A percentile compares a stretch with the other conserved stretches of the same genome.
Evolutionary conservation across 2,888 invertebrate species (phyloP).

Genomic region (Acrobasis suavella): DNA sequence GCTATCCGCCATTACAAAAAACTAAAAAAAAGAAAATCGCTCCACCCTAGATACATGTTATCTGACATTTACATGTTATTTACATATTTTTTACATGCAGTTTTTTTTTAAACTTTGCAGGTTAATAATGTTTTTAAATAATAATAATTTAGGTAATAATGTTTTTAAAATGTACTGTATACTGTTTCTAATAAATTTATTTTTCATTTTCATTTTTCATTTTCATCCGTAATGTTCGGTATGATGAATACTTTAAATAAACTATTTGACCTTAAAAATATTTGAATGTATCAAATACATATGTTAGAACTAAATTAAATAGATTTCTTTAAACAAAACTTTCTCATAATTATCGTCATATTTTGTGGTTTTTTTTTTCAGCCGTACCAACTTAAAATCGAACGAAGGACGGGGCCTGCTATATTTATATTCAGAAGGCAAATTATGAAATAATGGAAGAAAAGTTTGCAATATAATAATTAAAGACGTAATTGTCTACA

Average conservation of each 20-base stretch:
- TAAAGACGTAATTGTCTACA: conserved; percentile 19
- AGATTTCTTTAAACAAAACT: neutral
- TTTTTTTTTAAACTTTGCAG: no score
- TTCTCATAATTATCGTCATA: conserved; percentile 1
- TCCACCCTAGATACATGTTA: no score
- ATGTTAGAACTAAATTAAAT: neutral
- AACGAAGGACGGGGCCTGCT: conserved; percentile 24
- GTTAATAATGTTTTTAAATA: no score
- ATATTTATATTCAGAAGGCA: conserved; percentile 24
- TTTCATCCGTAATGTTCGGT: no score
- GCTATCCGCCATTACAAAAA: no score
- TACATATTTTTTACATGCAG: no score
- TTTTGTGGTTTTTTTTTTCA: conserved; percentile 12
- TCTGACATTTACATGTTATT: no score
- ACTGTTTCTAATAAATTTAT: no score
- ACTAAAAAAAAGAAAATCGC: no score
- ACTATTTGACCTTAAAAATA: neutral
- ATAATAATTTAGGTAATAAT: no score
- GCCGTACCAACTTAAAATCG: conserved; percentile 17
- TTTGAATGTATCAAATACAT: neutral
- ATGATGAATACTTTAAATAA: neutral
- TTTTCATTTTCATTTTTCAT: no score
- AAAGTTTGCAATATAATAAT: conserved; percentile 23
- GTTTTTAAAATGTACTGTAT: no score
- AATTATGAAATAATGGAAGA: conserved; percentile 23